Conservation (phyloP, 2,797 vertebrate species). For the Squalus acanthias region DNA sequence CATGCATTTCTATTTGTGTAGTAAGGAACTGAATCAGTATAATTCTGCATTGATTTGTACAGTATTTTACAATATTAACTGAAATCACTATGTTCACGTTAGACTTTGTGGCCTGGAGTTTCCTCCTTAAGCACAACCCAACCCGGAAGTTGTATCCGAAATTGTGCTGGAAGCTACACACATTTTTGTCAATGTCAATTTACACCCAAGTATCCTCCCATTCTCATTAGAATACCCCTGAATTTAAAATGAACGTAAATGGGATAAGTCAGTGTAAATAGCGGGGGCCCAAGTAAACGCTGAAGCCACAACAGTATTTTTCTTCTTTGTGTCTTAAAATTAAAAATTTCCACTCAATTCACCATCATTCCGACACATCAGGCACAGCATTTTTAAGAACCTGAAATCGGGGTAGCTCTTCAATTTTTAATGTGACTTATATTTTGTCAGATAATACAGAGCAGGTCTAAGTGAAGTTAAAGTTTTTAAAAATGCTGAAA, state of each 20-base stretch:
- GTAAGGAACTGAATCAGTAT: background rate
- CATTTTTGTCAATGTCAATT: background rate
- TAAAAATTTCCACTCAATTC: background rate
- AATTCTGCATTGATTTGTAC: background rate
- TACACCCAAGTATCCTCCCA: background rate
- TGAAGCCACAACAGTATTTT: background rate
- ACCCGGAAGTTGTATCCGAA: background rate
- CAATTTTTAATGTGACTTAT: background rate
- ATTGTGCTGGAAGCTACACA: background rate
- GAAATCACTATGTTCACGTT: background rate
- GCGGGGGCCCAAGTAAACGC: background rate
- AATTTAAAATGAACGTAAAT: background rate
- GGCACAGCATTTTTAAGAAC: background rate
- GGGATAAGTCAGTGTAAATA: background rate
- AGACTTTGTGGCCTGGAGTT: background rate
- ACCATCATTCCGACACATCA: background rate
- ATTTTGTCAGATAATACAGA: background rate
- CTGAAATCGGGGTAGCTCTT: background rate
- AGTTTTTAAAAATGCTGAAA: background rate
- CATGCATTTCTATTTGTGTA: background rate
- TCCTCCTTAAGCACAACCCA: background rate
- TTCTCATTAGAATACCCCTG: background rate
- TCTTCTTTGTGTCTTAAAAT: background rate
- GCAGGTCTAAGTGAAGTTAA: background rate
- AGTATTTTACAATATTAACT: background rate